Conservation (phyloP, 2,888 invertebrate genomes). For the Athalia circularis region DNA sequence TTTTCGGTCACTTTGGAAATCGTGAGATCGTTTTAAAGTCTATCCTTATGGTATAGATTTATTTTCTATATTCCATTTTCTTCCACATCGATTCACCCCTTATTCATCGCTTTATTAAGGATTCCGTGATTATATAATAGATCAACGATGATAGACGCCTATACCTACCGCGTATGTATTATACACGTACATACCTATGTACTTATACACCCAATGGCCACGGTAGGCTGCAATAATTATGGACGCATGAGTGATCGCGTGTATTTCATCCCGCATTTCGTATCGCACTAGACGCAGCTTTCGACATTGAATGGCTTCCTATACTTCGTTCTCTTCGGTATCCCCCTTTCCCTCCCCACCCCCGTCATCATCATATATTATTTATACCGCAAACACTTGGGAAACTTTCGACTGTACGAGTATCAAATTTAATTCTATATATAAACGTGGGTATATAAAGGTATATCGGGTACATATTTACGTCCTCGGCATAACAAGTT, state of each 20-base stretch:
- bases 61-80: neutral
- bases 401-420: too few species aligned
- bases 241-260: constrained; percentile 37
- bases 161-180: neutral
- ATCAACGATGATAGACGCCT: constrained; percentile 25
- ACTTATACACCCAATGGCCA: neutral
- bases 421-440: too few species aligned
- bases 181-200: too few species aligned
- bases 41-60: neutral
- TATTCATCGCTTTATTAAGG: constrained; percentile 33
- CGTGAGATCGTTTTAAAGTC: constrained; percentile 35
- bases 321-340: neutral
- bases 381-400: too few species aligned
- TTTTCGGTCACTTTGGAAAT: neutral
- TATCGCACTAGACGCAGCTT: neutral
- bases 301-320: constrained; percentile 23
- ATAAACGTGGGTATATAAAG: too few species aligned
- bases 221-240: constrained; percentile 20
- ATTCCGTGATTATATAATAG: constrained; percentile 39
- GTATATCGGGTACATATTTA: too few species aligned
- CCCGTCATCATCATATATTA: too few species aligned
- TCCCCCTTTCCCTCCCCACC: too few species aligned
- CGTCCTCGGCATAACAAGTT: too few species aligned
- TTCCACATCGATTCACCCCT: neutral
- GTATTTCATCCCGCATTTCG: constrained; percentile 23